A percentile compares a stretch with the other conserved stretches of the same genome.
These are phyloP conservation scores for Melolontha melolontha DNA, from an alignment of 2,888 invertebrate species.

Conservation along the genomic window DNA sequence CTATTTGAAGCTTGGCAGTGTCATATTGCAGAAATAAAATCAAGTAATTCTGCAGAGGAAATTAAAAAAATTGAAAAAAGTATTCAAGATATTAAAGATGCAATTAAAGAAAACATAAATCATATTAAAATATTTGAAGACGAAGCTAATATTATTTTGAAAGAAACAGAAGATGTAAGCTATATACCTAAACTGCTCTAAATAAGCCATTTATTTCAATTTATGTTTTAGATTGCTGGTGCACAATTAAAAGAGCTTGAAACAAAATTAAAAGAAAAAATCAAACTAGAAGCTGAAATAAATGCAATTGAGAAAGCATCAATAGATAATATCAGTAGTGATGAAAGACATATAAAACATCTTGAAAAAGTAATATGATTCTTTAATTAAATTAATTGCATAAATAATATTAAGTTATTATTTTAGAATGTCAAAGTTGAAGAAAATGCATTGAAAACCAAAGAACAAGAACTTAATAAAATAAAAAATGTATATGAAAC, in stretches of 20 bases:
- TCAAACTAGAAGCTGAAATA: conserved; percentile 76
- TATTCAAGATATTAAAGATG: conserved; percentile 61
- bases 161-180: conserved; percentile 74
- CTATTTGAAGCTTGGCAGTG: conserved; percentile 82
- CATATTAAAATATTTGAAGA: conserved; percentile 70
- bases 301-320: conserved; percentile 74
- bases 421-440: conserved; percentile 74
- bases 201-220: no score
- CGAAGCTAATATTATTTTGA: conserved; percentile 73
- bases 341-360: conserved; percentile 76
- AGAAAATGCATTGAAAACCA: conserved; percentile 70
- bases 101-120: conserved; percentile 68
- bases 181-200: background rate
- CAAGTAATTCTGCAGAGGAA: conserved; percentile 54
- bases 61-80: conserved; percentile 54
- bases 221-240: conserved; percentile 71
- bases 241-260: conserved; percentile 75
- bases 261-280: conserved; percentile 71
- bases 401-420: background rate
- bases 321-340: conserved; percentile 75
- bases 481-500: conserved; percentile 74
- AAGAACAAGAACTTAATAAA: conserved; percentile 72
- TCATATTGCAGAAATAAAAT: conserved; percentile 61
- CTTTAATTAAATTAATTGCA: background rate
- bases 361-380: conserved; percentile 66